Evolutionary conservation across 92 coral and sea anemone species (phyloP).

Genomic region (Bergia sp.): DNA sequence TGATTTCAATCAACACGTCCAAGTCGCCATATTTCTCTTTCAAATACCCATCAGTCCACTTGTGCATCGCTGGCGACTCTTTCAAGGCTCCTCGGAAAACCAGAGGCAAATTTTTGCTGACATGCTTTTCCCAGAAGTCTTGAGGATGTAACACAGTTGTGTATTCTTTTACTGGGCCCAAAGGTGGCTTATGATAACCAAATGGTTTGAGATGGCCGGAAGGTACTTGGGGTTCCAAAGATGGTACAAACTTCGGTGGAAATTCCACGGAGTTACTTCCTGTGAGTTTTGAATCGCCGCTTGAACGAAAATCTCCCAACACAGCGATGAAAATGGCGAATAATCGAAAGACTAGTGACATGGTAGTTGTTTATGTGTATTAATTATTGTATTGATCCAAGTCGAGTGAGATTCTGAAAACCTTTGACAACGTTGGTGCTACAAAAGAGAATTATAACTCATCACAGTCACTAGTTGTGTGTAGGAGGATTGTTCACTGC

Average conservation of each 20-base stretch:
- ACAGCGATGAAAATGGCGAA: slow-evolving; percentile 18
- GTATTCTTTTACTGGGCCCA: slow-evolving; percentile 87
- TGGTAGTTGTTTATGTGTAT: not conserved
- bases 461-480: not conserved
- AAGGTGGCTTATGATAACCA: slow-evolving; percentile 89
- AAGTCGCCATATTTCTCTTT: slow-evolving; percentile 83
- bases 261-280: slow-evolving; percentile 55
- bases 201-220: slow-evolving; percentile 89
- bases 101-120: slow-evolving; percentile 78
- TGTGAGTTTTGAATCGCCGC: not conserved
- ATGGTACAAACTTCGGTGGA: slow-evolving; percentile 82
- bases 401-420: no score
- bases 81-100: slow-evolving; percentile 82
- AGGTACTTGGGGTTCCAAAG: slow-evolving; percentile 56
- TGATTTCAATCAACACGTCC: slow-evolving; percentile 87
- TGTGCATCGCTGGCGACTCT: slow-evolving; percentile 78
- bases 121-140: slow-evolving; percentile 87
- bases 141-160: slow-evolving; percentile 79
- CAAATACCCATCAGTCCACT: slow-evolving; percentile 85
- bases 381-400: not conserved
- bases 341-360: not conserved
- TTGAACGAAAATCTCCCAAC: not conserved
- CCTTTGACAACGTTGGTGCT: not conserved
- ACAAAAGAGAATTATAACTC: not conserved
- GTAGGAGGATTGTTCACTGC: not conserved